These are phyloP conservation scores for Scopus umbretta DNA, from an alignment of 2,113 vertebrate species.

Conservation along the genomic window DNA sequence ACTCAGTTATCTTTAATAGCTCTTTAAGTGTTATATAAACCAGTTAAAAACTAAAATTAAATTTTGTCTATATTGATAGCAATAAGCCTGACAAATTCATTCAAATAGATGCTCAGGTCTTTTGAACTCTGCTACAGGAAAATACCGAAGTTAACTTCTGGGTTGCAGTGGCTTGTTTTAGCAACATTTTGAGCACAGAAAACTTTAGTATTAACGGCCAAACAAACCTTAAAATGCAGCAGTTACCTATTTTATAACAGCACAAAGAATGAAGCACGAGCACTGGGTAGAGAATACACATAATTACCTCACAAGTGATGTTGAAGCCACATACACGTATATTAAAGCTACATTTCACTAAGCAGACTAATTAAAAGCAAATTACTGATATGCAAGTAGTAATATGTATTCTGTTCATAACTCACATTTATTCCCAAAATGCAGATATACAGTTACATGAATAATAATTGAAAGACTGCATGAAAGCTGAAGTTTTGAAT, in stretches of 20 bases:
- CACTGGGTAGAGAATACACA: rapidly evolving
- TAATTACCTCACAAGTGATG: background rate
- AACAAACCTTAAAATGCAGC: background rate
- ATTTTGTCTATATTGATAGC: background rate
- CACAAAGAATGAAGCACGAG: background rate
- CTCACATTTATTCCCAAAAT: background rate
- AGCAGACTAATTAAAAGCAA: background rate
- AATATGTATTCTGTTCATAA: background rate
- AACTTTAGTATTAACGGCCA: background rate
- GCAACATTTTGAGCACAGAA: background rate
- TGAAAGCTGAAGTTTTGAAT: background rate
- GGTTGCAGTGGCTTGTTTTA: background rate
- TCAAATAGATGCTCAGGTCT: background rate
- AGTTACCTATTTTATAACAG: background rate
- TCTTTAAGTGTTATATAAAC: background rate
- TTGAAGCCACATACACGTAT: background rate
- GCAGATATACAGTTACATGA: background rate
- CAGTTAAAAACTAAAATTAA: background rate
- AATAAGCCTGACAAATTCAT: background rate
- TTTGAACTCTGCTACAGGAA: background rate
- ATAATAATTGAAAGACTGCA: background rate
- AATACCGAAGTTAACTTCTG: background rate
- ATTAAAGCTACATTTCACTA: background rate
- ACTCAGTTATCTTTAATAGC: background rate
- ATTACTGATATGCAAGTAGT: background rate